Percentiles rank a stretch among this genome's conserved stretches.
These are phyloP conservation scores for Channa argus DNA, from an alignment of 2,113 vertebrate species.

Conservation along the genomic window DNA sequence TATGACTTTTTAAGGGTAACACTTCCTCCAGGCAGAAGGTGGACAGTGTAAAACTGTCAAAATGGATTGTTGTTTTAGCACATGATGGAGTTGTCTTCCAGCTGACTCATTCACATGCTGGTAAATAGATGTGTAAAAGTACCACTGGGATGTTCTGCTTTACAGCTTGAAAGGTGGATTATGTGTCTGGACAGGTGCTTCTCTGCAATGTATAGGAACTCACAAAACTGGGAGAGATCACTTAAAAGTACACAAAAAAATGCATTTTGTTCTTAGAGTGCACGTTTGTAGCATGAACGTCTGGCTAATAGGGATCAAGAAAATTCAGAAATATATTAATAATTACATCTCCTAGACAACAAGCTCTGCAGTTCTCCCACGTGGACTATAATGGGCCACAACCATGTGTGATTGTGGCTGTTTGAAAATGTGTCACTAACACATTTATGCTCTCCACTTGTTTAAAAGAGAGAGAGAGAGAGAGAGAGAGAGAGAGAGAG, in stretches of 20 bases:
- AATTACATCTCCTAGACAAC: conserved; percentile 80
- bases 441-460: conserved; percentile 21
- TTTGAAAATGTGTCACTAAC: conserved; percentile 39
- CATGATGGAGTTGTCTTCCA: conserved; percentile 55
- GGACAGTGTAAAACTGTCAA: conserved; percentile 59
- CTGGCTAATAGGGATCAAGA: conserved; percentile 38
- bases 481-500: no score
- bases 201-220: conserved; percentile 8
- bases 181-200: conserved; percentile 15
- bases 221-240: not conserved
- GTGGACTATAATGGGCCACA: conserved; percentile 65
- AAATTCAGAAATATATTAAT: conserved; percentile 77
- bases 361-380: conserved; percentile 75
- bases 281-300: conserved; percentile 26
- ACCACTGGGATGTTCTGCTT: conserved; percentile 18
- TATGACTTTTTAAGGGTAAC: conserved; percentile 52
- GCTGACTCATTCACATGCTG: conserved; percentile 48
- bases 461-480: no score
- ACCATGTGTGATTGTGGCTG: conserved; percentile 61
- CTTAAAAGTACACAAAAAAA: not conserved
- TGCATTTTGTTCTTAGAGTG: not conserved
- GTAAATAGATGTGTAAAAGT: conserved; percentile 38
- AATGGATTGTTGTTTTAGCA: conserved; percentile 43
- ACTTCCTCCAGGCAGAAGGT: conserved; percentile 61
- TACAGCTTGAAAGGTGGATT: conserved; percentile 5